phyloP scores from a whole-genome alignment of 2,888 invertebrate genomes.

The Lycaena phlaeas region DNA sequence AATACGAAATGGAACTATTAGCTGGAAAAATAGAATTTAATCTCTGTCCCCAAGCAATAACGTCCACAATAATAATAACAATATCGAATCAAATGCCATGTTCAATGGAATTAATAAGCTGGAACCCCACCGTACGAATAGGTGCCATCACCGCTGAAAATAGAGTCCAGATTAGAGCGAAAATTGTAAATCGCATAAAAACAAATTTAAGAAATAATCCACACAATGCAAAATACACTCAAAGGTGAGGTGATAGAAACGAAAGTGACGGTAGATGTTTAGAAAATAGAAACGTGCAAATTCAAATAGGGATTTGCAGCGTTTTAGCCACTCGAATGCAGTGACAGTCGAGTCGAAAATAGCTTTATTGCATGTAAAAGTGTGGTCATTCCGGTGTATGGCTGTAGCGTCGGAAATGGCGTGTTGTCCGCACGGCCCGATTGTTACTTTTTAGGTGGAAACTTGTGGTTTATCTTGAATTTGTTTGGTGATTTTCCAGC shows the following conservation, averaged over 20 bases:
- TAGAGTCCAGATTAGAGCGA: slow-evolving; percentile 9
- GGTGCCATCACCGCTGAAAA: slow-evolving; percentile 7
- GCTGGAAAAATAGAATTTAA: slow-evolving; percentile 18
- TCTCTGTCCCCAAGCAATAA: slow-evolving; percentile 15
- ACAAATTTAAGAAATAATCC: background rate
- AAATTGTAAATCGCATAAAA: slow-evolving; percentile 3
- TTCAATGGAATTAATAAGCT: slow-evolving; percentile 9
- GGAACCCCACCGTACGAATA: slow-evolving; percentile 10
- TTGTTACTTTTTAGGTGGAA: background rate
- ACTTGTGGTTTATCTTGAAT: background rate
- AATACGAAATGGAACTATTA: slow-evolving; percentile 15
- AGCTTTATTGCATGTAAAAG: slow-evolving; percentile 17
- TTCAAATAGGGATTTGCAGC: slow-evolving; percentile 12
- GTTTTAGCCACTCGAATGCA: slow-evolving; percentile 13
- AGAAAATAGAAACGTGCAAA: background rate
- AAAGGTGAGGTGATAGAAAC: background rate
- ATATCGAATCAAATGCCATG: slow-evolving; percentile 12
- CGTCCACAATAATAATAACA: slow-evolving; percentile 20
- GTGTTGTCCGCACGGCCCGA: background rate
- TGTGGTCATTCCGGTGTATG: slow-evolving; percentile 9
- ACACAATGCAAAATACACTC: background rate
- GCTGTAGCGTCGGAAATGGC: slow-evolving; percentile 1
- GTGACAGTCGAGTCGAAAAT: slow-evolving; percentile 14
- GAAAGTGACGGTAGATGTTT: background rate
- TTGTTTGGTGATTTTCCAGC: background rate